Evolutionary conservation across 2,797 vertebrate genomes (phyloP).

Genomic region (Lacerta viridis): DNA sequence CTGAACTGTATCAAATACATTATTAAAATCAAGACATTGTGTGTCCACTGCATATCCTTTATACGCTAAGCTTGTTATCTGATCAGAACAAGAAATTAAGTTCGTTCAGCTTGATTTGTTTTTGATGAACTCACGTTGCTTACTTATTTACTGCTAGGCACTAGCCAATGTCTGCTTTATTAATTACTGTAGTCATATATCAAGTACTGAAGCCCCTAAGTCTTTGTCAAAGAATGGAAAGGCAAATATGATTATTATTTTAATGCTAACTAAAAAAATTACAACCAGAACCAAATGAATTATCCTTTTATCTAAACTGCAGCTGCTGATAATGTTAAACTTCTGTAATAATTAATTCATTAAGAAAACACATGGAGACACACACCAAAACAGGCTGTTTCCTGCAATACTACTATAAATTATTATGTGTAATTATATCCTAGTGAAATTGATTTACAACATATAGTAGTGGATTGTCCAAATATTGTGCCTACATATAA

Average conservation of each 20-base stretch:
- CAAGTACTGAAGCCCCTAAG: conserved; percentile 5
- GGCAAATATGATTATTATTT: conserved; percentile 29
- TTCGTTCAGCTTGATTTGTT: conserved; percentile 75
- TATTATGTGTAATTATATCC: background rate
- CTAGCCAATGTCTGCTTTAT: conserved; percentile 56
- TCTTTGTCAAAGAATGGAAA: conserved; percentile 50
- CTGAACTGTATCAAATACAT: conserved; percentile 64
- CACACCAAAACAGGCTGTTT: background rate
- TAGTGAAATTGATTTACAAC: background rate
- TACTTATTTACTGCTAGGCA: conserved; percentile 64
- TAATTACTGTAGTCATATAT: conserved; percentile 64
- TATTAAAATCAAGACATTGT: conserved; percentile 63
- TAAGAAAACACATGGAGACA: background rate
- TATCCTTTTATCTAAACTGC: background rate
- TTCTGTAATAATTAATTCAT: background rate
- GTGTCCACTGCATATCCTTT: conserved; percentile 61
- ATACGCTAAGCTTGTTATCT: conserved; percentile 66
- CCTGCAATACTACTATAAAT: background rate
- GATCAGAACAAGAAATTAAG: conserved; percentile 64
- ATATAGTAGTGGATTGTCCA: background rate
- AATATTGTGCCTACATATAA: background rate
- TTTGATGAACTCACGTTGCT: conserved; percentile 66
- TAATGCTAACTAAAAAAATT: conserved; percentile 12
- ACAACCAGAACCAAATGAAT: background rate
- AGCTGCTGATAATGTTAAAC: background rate